These are phyloP conservation scores for Atta colombica DNA, from an alignment of 1,140 invertebrate genomes.

Conservation along the genomic window DNA sequence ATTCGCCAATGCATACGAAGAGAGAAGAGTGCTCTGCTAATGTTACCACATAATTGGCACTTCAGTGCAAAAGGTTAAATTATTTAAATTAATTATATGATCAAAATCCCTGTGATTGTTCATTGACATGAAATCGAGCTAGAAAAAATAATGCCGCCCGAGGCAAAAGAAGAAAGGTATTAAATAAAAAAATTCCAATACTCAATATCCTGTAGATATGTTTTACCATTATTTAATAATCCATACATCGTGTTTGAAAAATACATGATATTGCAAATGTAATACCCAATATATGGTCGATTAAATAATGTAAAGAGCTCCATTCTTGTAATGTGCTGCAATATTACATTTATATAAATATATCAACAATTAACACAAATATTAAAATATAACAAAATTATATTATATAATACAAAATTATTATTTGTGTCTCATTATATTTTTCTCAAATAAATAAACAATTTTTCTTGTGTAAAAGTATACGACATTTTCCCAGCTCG, in stretches of 20 bases:
- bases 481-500: neutral
- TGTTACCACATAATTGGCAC: constrained; percentile 1
- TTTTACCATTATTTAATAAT: constrained; percentile 49
- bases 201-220: constrained; percentile 11
- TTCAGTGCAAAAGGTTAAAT: constrained; percentile 40
- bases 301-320: constrained; percentile 28
- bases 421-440: neutral
- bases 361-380: neutral
- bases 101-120: constrained; percentile 5
- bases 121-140: neutral
- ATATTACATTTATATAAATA: neutral
- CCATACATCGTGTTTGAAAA: constrained; percentile 7
- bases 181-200: constrained; percentile 39
- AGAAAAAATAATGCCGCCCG: constrained; percentile 37
- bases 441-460: neutral
- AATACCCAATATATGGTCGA: constrained; percentile 2
- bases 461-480: neutral
- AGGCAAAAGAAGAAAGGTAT: neutral
- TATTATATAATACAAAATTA: too few species aligned
- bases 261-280: constrained; percentile 31
- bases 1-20: neutral
- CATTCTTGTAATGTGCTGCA: neutral
- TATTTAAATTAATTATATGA: constrained; percentile 28
- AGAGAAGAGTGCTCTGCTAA: neutral
- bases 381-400: neutral